Conservation (phyloP, 2,113 vertebrate genomes). For the Oxyruncus cristatus region DNA sequence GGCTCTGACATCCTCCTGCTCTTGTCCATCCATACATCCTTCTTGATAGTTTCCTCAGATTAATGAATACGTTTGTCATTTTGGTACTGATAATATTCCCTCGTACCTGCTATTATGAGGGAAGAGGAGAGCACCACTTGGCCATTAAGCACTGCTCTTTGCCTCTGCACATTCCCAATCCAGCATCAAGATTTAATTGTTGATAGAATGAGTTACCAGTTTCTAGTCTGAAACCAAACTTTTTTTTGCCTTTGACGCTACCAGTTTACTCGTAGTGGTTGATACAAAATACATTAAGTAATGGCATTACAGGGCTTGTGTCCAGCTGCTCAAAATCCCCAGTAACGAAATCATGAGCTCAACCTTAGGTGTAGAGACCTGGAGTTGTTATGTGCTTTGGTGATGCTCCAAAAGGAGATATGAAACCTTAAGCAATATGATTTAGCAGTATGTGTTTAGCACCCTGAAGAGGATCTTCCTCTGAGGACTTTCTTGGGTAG, state of each 20-base stretch:
- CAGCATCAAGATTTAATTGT: neutral
- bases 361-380: neutral
- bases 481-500: neutral
- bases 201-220: neutral
- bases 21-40: neutral
- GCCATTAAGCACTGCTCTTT: neutral
- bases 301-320: neutral
- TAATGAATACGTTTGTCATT: neutral
- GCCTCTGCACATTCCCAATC: rapidly evolving
- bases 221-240: neutral
- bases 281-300: too few species aligned
- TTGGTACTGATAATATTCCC: neutral
- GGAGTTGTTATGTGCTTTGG: neutral
- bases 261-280: neutral
- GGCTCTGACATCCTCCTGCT: neutral
- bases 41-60: neutral
- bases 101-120: neutral
- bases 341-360: neutral
- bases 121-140: neutral
- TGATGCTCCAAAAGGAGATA: neutral
- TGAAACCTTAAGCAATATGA: neutral
- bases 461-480: neutral
- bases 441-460: neutral
- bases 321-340: neutral
- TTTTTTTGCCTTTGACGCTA: neutral